Base-by-base conservation (phyloP, 1,140 invertebrate species). In the Pachyrhynchus sulphureomaculatus region DNA sequence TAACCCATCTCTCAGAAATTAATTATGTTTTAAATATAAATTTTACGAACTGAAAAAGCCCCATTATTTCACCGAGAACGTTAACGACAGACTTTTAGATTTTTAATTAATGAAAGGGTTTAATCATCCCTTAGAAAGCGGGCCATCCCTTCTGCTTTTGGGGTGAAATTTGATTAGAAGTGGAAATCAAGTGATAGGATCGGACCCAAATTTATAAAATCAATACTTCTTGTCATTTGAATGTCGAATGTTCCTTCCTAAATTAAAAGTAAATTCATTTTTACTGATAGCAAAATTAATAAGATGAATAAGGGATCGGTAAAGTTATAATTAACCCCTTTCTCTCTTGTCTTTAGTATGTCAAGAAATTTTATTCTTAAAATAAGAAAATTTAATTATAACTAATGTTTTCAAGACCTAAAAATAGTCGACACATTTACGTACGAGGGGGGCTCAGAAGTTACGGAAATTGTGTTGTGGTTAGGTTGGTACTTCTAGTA, bases 61-160 rank as follows among this genome's bases (percentile, higher is more conserved):
- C 48, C 48, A 52, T 52, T 32, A 52, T 52, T 20, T 34, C 12
- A 37, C 23, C 52, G 37, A 54, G 42, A 54, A 41, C 52, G 37
- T 41, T 23, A 54, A 42, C 52, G 52, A 54, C 52, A 41, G 52
- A 29, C 52, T 54, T 54, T 29, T 54, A 21, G 52, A 54, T 54
- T 54, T 54, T 54, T 54, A 54, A 54, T 54, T 54, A 54, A 54
- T 54, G 52, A 54, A 54, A 42, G 52, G 52, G 52, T 54, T 54
- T 54, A 54, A 54, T 54, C 52, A 54, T 54, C 52, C 52, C 39
- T 54, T 54, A 54, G 52, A 54, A 54, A 54, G 15, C 15, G 33
- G 49, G 36, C 36, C 34, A 54, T 54, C 52, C 24, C 12, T n/a
- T 29, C 24, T 39, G n/a, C n/a, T 20, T 39, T 23, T 39, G 15